These are phyloP conservation scores for Artibeus jamaicensis DNA, from an alignment of 2,797 vertebrate genomes.

Conservation along the genomic window DNA sequence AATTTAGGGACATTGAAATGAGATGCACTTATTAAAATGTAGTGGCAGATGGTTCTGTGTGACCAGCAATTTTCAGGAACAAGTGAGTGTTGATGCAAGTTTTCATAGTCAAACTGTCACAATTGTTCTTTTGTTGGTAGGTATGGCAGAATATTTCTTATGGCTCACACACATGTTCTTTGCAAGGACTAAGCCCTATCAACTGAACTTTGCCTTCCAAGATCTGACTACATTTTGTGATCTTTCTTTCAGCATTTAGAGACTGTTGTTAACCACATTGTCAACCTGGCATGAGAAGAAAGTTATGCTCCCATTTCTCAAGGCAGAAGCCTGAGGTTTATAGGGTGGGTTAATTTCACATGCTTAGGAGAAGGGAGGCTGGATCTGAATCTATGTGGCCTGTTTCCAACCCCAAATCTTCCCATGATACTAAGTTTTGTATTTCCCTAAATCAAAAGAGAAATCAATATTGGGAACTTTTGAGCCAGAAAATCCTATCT, in stretches of 20 bases:
- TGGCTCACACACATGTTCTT: background rate
- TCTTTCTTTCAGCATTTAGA: background rate
- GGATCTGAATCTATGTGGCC: background rate
- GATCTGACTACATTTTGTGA: background rate
- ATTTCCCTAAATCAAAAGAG: background rate
- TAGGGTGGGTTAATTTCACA: background rate
- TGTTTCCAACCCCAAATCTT: background rate
- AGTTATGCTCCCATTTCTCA: background rate
- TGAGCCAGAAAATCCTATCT: background rate
- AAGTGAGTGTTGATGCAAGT: background rate
- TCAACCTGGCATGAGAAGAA: accelerated
- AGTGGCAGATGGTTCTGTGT: background rate
- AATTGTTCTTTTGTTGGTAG: accelerated
- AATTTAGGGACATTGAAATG: background rate
- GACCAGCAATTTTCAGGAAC: background rate
- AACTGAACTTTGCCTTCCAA: background rate
- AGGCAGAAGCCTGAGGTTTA: background rate
- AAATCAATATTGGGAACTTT: background rate
- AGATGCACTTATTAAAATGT: background rate
- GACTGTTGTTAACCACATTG: accelerated
- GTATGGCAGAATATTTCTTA: background rate
- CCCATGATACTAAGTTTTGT: background rate
- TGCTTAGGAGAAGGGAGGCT: background rate
- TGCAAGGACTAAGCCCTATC: background rate
- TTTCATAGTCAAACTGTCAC: background rate